phyloP scores from a whole-genome alignment of 1,140 invertebrate genomes.

The Muscidifurax raptorellus region DNA sequence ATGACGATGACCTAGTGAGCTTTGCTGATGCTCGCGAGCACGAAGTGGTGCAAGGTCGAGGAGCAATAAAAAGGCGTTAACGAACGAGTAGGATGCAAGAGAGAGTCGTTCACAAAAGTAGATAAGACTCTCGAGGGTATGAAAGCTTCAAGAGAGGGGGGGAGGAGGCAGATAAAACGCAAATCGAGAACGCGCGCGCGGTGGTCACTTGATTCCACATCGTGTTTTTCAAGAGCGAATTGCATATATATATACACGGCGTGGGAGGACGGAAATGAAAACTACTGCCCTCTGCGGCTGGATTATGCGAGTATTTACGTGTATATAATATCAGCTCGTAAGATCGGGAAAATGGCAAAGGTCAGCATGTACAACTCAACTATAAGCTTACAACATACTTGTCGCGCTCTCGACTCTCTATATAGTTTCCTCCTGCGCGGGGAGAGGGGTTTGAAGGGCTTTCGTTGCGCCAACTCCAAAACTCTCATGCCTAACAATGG shows the following conservation, averaged over 20 bases:
- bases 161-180: conserved; percentile 32
- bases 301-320: no score
- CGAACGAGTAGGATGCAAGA: conserved; percentile 13
- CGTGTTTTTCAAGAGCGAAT: conserved; percentile 52
- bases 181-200: conserved; percentile 29
- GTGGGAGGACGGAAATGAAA: conserved; percentile 46
- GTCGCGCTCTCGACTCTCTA: neutral
- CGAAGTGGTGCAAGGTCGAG: conserved; percentile 20
- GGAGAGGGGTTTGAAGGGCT: neutral
- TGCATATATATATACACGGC: no score
- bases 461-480: conserved; percentile 26
- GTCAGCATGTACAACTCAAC: neutral
- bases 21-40: neutral
- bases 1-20: no score
- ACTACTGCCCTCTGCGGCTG: neutral
- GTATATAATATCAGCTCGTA: neutral
- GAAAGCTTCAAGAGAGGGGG: conserved; percentile 50
- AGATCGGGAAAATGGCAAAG: neutral
- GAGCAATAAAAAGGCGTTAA: conserved; percentile 41
- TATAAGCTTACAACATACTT: neutral
- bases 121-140: conserved; percentile 35
- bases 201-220: conserved; percentile 23
- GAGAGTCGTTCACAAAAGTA: conserved; percentile 35
- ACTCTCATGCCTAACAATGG: conserved; percentile 23
- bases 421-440: neutral